Evolutionary conservation across 30 jellyfish, hydroid and myxozoan genomes (phyloP), one percentile per base, ranked within the genome.

Genomic region (Hydractinia echinata): DNA sequence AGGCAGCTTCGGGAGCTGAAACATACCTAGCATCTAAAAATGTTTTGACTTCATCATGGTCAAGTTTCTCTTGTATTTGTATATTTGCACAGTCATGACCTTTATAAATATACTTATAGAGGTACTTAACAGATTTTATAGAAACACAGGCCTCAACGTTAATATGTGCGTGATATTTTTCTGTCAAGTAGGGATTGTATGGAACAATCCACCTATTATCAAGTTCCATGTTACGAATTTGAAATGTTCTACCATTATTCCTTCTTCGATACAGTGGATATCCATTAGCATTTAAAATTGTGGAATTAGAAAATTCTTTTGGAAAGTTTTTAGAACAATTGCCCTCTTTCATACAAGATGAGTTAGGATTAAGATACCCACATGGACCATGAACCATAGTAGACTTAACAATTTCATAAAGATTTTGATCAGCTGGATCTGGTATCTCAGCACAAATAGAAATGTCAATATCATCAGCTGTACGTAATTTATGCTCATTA

Each of bases 321-420:
- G 77, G 6, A 54, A 60, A 80, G 18, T 16, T 80, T 50, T 86
- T 89, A 16, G 51, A 72, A 85, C 95, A 89, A 62, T 82, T 16
- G 20, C 95, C 85, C 54, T 86, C 95, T 54, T 52, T 54, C 89
- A 85, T 89, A 84, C 96, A 84, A 51, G 71, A 78, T 51, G 90
- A 79, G 39, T 48, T 66, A 6, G 88, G 94, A 60, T 84, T 73
- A 4, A 82, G 81, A 11, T 13, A 55, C 39, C 96, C 95, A 61
- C 96, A 84, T 58, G 95, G 95, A 20, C 96, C 96, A 81, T 85
- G 89, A 54, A 85, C 73, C 94, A 85, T 85, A 69, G 79, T 81
- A 16, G 73, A 66, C 68, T 84, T 85, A 54, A 89, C 95, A 53
- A 68, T 79, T 44, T 79, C 76, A 51, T 69, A 80, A 10, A 72